These are phyloP conservation scores for Lerista edwardsae DNA, from an alignment of 2,797 vertebrate species.

Conservation along the genomic window DNA sequence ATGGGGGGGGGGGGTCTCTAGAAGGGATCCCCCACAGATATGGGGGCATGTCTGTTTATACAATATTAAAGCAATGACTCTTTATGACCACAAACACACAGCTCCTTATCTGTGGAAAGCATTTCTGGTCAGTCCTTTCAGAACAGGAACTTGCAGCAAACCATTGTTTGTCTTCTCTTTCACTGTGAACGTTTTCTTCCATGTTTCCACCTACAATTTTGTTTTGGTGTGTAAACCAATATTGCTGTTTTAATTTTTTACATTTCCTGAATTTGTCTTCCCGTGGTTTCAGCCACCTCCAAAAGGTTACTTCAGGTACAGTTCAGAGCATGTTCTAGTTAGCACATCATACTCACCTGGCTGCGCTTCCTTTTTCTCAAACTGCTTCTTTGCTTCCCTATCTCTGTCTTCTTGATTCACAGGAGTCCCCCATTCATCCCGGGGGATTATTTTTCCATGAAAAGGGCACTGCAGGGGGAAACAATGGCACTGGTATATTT, in stretches of 20 bases:
- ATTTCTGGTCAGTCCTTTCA: not conserved
- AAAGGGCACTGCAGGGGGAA: constrained; percentile 88
- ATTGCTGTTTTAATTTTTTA: not conserved
- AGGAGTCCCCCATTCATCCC: constrained; percentile 85
- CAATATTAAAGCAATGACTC: not conserved
- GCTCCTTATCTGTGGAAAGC: not conserved
- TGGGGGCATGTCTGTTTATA: no score
- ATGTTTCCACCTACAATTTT: not conserved
- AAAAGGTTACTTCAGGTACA: not conserved
- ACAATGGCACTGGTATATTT: not conserved
- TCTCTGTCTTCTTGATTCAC: constrained; percentile 82
- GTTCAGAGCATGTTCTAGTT: not conserved
- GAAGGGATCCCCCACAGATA: no score
- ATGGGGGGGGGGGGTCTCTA: no score
- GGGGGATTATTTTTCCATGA: constrained; percentile 91
- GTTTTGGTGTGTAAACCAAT: not conserved
- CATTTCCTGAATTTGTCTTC: not conserved
- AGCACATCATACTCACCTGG: constrained; percentile 79
- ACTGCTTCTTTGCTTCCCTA: constrained; percentile 79
- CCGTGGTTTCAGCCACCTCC: fast-evolving
- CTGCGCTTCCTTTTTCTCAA: constrained; percentile 73
- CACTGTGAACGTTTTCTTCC: not conserved
- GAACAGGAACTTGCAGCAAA: not conserved
- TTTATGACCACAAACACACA: not conserved
- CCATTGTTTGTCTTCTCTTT: not conserved